phyloP scores from a whole-genome alignment of 2,888 invertebrate species.

The Bimastos eiseni region DNA sequence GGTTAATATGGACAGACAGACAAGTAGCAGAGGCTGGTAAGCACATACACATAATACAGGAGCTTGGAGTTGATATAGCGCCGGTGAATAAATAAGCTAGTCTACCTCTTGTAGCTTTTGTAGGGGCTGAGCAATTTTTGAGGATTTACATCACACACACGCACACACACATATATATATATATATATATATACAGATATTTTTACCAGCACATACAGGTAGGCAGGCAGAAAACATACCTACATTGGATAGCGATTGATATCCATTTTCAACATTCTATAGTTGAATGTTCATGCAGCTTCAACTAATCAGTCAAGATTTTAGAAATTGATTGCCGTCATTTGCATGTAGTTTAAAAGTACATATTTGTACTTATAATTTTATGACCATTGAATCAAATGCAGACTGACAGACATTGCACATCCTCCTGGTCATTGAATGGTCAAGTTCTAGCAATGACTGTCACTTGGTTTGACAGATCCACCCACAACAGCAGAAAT shows the following conservation, averaged over 20 bases:
- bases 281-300: not conserved
- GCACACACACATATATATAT: not conserved
- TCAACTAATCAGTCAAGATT: not conserved
- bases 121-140: no score
- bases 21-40: not conserved
- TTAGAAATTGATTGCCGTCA: not conserved
- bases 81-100: no score
- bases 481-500: not conserved
- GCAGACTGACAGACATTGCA: not conserved
- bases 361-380: not conserved
- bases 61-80: no score
- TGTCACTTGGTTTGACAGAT: not conserved
- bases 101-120: no score
- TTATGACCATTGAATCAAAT: not conserved
- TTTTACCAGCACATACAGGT: not conserved
- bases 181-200: not conserved
- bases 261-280: not conserved
- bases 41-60: not conserved
- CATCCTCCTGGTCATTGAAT: no score
- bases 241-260: not conserved
- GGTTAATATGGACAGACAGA: slow-evolving; percentile 1
- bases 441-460: not conserved
- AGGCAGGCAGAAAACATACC: not conserved
- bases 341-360: not conserved
- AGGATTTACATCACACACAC: no score